Conservation (phyloP, 2,888 invertebrate species). For the Pandemis corylana region DNA sequence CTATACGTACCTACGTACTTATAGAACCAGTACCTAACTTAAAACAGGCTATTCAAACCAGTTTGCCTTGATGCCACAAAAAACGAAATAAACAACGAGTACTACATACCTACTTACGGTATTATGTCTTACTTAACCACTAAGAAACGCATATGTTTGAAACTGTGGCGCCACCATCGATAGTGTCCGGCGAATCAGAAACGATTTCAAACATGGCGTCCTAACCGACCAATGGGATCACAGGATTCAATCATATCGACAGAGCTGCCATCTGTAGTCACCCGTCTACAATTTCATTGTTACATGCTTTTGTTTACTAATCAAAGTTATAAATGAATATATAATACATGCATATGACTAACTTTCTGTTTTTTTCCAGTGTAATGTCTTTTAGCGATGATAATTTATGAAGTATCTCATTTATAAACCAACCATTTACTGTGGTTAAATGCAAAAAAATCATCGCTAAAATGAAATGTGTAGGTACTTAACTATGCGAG, state of each 20-base stretch:
- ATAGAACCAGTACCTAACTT: background rate
- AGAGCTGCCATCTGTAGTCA: background rate
- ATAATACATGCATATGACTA: too few relatives aligned
- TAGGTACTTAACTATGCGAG: too few relatives aligned
- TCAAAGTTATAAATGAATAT: background rate
- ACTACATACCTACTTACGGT: background rate
- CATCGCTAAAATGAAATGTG: too few relatives aligned
- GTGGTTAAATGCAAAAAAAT: too few relatives aligned
- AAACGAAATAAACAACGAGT: background rate
- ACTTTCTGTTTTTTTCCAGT: too few relatives aligned
- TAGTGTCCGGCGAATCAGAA: background rate
- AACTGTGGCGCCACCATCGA: slow-evolving; percentile 2
- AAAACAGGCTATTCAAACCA: background rate
- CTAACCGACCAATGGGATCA: background rate
- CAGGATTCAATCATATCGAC: background rate
- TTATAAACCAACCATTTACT: too few relatives aligned
- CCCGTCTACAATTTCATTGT: background rate
- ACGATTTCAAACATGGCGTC: slow-evolving; percentile 1
- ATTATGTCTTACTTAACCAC: background rate
- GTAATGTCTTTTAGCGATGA: too few relatives aligned
- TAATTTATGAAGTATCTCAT: too few relatives aligned
- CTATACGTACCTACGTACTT: background rate
- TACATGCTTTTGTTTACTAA: background rate
- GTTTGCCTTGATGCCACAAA: background rate
- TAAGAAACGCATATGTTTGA: background rate